Evolutionary conservation across 2,888 invertebrate genomes (phyloP), one percentile per base, ranked within the genome.

Genomic region (Drosophila seclusa): DNA sequence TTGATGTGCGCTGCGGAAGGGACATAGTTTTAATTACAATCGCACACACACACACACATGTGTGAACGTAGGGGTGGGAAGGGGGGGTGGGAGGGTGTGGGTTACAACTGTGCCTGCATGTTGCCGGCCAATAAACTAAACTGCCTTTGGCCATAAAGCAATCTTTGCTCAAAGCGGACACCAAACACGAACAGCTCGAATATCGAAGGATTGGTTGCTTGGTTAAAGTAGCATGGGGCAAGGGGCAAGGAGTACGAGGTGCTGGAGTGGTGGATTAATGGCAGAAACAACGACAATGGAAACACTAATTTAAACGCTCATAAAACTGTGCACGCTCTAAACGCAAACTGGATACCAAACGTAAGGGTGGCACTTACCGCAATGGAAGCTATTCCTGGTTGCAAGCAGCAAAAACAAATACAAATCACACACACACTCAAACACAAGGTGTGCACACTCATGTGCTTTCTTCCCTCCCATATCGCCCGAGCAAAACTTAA

Each of bases 91-190:
- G 31, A n/a, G n/a, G n/a, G n/a, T n/a, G 10, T 2, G 64, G 60
- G 27, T 11, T 36, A 58, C 24, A 57, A 66, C 63, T 68, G 68
- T 68, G 78, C 84, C 87, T 89, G 87, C 89, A 84, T 84, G 89
- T 76, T 84, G 78, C 52, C 69, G 87, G 81, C 89, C 78, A 87
- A 84, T 84, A 89, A 84, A 89, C 81, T 72, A 78, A 87, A 87
- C 76, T 71, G 74, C 89, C 73, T 68, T 78, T 84, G 87, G 84
- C 73, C 82, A 79, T 84, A 88, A 86, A 83, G 68, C 87, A 86
- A 83, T 83, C 83, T 83, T 88, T 54, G 69, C 64, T 50, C 54
- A 38, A 68, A 68, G 69, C 73, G 85, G 71, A 80, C 89, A 74
- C 61, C 65, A 69, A 71, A 58, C 73, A 76, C 79, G 77, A 73